Percentiles rank a stretch among this genome's conserved stretches.
Conservation (phyloP, 2,113 vertebrate species). For the Fukomys damarensis region DNA sequence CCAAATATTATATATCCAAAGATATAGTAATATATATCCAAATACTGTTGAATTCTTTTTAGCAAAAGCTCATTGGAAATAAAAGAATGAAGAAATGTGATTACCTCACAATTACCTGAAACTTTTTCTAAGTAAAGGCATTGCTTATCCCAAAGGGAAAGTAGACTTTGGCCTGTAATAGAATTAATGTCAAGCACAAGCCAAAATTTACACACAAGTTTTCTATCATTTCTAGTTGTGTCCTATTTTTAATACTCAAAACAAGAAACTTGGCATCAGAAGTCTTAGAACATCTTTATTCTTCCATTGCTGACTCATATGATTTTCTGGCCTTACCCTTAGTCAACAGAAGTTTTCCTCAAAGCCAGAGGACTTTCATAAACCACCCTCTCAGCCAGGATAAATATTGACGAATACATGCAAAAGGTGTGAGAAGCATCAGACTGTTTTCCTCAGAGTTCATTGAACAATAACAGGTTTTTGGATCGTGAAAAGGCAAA, state of each 20-base stretch:
- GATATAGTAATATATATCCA: too few relatives aligned
- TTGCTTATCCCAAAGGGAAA: neutral
- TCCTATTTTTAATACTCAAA: slow-evolving; percentile 56
- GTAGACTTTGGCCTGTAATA: neutral
- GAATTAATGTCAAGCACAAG: slow-evolving; percentile 36
- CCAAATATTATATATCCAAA: slow-evolving; percentile 7
- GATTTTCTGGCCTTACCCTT: neutral
- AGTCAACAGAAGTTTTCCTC: neutral
- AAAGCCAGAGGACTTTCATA: neutral
- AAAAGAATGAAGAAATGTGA: neutral
- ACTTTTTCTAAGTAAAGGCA: neutral
- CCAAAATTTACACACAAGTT: neutral
- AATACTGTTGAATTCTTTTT: neutral
- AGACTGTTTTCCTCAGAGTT: neutral
- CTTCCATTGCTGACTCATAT: neutral
- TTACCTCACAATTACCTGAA: neutral
- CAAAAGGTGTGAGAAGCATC: neutral
- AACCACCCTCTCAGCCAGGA: neutral
- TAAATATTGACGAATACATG: slow-evolving; percentile 15
- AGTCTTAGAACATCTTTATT: slow-evolving; percentile 14
- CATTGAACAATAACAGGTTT: neutral
- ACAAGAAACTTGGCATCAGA: slow-evolving; percentile 41
- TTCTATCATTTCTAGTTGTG: neutral
- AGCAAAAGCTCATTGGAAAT: neutral
- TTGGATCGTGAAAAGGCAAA: slow-evolving; percentile 1